Base-by-base conservation (phyloP, 2,797 vertebrate species). In the Dallia pectoralis region DNA sequence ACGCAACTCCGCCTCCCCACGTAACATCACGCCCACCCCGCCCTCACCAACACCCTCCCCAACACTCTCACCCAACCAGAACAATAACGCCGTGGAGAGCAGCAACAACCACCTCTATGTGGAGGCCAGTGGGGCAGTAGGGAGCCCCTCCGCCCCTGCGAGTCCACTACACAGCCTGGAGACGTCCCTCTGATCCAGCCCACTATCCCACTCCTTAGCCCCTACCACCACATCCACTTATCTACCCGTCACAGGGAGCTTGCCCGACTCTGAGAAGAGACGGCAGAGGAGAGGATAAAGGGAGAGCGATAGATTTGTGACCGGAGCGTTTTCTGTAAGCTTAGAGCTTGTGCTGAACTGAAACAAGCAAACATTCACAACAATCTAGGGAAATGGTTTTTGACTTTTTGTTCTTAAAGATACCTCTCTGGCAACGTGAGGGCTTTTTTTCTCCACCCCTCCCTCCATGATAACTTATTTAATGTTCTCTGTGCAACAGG, bases 161-260 rank as follows among this genome's bases (percentile, higher is more conserved):
- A 99, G 97, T 93, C 97, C 97, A 74, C 93, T 99, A 93, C 98
- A 99, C 95, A 99, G 97, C 93, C 94, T 98, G 95, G 97, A 99
- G 94, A 99, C 97, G 87, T 98, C 97, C 81, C 97, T 99, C 94
- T 99, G 96, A 99, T 96, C 93, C 74, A 56, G 81, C 83, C 82
- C 33, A 32, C 74, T 75, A 68, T 64, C 36, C 88, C 32, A 11
- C 6, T n/a, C 71, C 69, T 6, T 22, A 80, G n/a, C 73, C 0
- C 29, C 79, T 29, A 67, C 76, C 49, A 78, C 81, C 75, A 30
- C 63, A 27, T 25, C 81, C 80, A 74, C 82, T 81, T 83, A 82
- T 71, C 81, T 82, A 82, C 86, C 85, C 66, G 33, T 83, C 77
- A 79, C 83, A 79, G 76, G 85, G 80, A 87, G 88, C 87, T 88